Evolutionary conservation across 2,113 vertebrate species (phyloP).

Genomic region (Chaetops frenatus): DNA sequence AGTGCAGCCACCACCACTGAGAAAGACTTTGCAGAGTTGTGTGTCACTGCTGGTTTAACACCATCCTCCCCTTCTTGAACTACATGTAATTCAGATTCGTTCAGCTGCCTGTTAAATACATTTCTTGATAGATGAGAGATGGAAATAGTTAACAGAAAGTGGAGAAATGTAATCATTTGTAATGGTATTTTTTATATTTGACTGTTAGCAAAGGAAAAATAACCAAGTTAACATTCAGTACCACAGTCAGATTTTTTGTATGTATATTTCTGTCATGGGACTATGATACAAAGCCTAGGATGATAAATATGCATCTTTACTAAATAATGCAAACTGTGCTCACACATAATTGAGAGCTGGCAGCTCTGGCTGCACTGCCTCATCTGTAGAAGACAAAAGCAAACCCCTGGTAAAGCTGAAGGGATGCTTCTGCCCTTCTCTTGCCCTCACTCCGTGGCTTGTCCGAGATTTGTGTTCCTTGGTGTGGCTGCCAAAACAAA

Average conservation of each 20-base stretch:
- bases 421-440: background rate
- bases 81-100: background rate
- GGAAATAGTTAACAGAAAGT: background rate
- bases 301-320: background rate
- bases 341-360: background rate
- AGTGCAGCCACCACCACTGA: background rate
- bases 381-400: background rate
- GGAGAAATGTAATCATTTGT: background rate
- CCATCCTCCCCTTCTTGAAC: background rate
- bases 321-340: conserved; percentile 8
- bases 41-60: background rate
- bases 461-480: background rate
- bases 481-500: background rate
- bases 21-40: background rate
- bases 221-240: background rate
- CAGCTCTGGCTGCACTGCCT: background rate
- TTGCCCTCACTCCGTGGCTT: background rate
- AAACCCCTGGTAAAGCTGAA: background rate
- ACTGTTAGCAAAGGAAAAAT: background rate
- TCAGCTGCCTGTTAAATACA: background rate
- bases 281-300: background rate
- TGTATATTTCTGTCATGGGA: background rate
- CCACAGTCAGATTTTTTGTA: background rate
- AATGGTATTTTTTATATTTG: background rate
- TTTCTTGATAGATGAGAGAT: background rate